A percentile compares a stretch with the other conserved stretches of the same genome.
These are phyloP conservation scores for Corapipo altera DNA, from an alignment of 2,113 vertebrate species.

Conservation along the genomic window DNA sequence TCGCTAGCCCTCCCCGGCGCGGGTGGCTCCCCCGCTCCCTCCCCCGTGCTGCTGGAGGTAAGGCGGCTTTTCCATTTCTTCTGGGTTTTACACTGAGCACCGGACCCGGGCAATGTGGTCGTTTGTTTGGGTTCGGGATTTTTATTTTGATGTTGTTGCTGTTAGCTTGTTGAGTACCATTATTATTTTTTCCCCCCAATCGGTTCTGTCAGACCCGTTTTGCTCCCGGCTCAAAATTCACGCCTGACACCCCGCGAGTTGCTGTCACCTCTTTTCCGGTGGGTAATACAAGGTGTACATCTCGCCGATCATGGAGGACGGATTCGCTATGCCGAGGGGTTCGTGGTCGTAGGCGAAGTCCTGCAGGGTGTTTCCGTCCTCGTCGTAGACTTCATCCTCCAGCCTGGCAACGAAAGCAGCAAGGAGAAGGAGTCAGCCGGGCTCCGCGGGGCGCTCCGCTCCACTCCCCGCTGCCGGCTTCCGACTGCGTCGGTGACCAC, in stretches of 20 bases:
- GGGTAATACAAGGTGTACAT: conserved; percentile 83
- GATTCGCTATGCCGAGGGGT: conserved; percentile 79
- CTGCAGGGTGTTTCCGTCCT: conserved; percentile 83
- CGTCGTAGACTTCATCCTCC: conserved; percentile 87
- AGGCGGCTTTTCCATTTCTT: background rate
- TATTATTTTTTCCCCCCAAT: background rate
- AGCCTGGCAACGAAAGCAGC: conserved; percentile 75
- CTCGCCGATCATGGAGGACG: conserved; percentile 80
- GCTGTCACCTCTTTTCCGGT: conserved; percentile 85
- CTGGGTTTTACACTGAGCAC: background rate
- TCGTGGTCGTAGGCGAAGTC: conserved; percentile 86
- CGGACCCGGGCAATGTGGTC: background rate
- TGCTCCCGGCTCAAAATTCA: background rate
- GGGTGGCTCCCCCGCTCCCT: background rate
- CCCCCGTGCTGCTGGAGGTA: conserved; percentile 20
- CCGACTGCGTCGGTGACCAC: background rate
- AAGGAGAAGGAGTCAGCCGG: background rate
- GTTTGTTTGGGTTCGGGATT: background rate
- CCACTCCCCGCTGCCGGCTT: background rate
- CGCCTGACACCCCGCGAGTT: background rate
- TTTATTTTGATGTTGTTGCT: background rate
- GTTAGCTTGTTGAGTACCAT: background rate
- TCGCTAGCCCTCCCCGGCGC: background rate
- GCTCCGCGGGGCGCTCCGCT: background rate
- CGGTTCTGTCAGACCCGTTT: background rate